Percentiles rank a stretch among this genome's conserved stretches.
Conservation (phyloP, 2,113 vertebrate species). For the Apodemus speciosus region DNA sequence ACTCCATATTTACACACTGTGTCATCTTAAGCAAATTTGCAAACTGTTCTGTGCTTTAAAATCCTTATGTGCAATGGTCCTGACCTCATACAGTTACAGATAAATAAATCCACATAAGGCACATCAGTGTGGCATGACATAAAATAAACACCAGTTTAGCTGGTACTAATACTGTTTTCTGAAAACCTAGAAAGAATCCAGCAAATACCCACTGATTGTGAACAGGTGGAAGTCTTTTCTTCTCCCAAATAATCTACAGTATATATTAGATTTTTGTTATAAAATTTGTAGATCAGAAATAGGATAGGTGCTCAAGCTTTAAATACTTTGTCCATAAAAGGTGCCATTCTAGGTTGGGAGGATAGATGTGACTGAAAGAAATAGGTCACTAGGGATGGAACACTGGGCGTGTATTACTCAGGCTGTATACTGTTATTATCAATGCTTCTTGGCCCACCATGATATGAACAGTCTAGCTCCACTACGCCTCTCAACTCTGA, state of each 20-base stretch:
- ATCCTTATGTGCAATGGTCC: background rate
- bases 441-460: background rate
- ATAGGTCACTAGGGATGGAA: background rate
- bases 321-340: background rate
- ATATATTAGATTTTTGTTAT: background rate
- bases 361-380: background rate
- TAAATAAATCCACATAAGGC: background rate
- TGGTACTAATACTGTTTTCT: background rate
- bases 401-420: background rate
- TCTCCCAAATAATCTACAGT: background rate
- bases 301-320: background rate
- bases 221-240: background rate
- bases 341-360: background rate
- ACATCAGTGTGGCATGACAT: background rate
- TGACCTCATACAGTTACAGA: background rate
- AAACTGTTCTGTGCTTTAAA: background rate
- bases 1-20: background rate
- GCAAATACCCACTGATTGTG: background rate
- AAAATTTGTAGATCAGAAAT: background rate
- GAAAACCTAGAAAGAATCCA: background rate
- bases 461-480: background rate
- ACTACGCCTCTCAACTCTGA: background rate
- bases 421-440: background rate
- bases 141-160: background rate
- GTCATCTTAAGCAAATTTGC: background rate